Percentiles rank a stretch among this genome's conserved stretches.
These are phyloP conservation scores for Odontomachus brunneus DNA, from an alignment of 1,140 invertebrate species.

Conservation along the genomic window DNA sequence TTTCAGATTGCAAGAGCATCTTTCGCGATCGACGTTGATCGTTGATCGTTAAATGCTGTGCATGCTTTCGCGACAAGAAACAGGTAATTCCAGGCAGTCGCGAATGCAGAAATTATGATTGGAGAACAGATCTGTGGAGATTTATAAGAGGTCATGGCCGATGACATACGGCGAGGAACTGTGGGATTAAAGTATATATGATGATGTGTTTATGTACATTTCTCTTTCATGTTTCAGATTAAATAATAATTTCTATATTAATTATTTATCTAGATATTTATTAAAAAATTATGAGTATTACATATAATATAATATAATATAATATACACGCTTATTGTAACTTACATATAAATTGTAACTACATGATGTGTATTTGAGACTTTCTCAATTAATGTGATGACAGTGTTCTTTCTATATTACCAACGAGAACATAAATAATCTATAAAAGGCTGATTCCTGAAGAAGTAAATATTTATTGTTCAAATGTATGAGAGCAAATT, in stretches of 20 bases:
- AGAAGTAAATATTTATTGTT: not conserved
- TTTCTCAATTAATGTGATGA: not conserved
- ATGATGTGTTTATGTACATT: too few relatives aligned
- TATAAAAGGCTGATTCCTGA: not conserved
- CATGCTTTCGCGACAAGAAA: slow-evolving; percentile 18
- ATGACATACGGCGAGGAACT: slow-evolving; percentile 3
- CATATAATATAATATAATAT: not conserved
- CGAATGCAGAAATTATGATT: slow-evolving; percentile 41
- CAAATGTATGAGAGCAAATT: slow-evolving; percentile 1
- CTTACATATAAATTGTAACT: slow-evolving; percentile 20
- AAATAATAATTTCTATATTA: not conserved
- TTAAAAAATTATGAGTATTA: not conserved
- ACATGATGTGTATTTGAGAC: not conserved
- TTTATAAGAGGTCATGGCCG: not conserved
- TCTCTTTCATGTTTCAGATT: not conserved
- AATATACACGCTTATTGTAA: not conserved
- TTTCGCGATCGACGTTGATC: slow-evolving; percentile 23
- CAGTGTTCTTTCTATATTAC: not conserved
- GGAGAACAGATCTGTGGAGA: slow-evolving; percentile 3
- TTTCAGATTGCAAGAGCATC: slow-evolving; percentile 60
- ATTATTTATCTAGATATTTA: not conserved
- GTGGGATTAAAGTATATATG: slow-evolving; percentile 20
- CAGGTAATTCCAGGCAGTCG: slow-evolving; percentile 26
- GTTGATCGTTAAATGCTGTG: slow-evolving; percentile 30
- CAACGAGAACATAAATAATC: slow-evolving; percentile 21